phyloP scores from a whole-genome alignment of 1,140 invertebrate genomes.

The Chymomyza costata region DNA sequence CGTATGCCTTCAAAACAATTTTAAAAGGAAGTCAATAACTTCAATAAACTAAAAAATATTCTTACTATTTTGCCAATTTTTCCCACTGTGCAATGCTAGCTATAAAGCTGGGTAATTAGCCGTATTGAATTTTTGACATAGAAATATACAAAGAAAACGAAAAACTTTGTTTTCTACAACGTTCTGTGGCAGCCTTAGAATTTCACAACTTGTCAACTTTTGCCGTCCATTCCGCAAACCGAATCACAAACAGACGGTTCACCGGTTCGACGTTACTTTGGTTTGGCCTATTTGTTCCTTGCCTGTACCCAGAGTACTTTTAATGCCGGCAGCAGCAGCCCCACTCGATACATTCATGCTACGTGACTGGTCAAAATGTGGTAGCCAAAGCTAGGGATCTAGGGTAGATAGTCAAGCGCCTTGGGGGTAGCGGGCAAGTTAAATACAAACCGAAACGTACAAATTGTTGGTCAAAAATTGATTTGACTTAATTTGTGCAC shows the following conservation, averaged over 20 bases:
- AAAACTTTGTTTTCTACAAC: slow-evolving; percentile 61
- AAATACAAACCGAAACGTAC: slow-evolving; percentile 44
- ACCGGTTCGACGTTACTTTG: slow-evolving; percentile 30
- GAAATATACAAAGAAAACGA: slow-evolving; percentile 61
- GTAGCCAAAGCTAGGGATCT: slow-evolving; percentile 22
- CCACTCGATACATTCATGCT: slow-evolving; percentile 68
- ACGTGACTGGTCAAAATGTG: slow-evolving; percentile 60
- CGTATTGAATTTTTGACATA: slow-evolving; percentile 70
- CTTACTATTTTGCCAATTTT: too few relatives aligned
- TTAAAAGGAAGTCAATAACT: too few relatives aligned
- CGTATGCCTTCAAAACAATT: too few relatives aligned
- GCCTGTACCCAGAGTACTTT: slow-evolving; percentile 55
- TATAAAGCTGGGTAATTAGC: slow-evolving; percentile 62
- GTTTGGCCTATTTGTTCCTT: slow-evolving; percentile 6
- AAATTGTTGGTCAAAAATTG: slow-evolving; percentile 58
- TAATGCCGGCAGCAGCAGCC: slow-evolving; percentile 53
- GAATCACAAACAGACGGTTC: slow-evolving; percentile 25
- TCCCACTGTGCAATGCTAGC: slow-evolving; percentile 37
- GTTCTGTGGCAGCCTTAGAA: slow-evolving; percentile 56
- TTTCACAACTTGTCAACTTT: slow-evolving; percentile 71
- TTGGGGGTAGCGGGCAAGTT: slow-evolving; percentile 25
- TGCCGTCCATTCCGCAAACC: slow-evolving; percentile 24
- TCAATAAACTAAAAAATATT: too few relatives aligned
- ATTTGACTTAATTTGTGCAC: slow-evolving; percentile 65
- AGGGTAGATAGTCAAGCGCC: slow-evolving; percentile 16